Evolutionary conservation across 2,113 vertebrate species (phyloP).

Genomic region (Entomyzon cyanotis): DNA sequence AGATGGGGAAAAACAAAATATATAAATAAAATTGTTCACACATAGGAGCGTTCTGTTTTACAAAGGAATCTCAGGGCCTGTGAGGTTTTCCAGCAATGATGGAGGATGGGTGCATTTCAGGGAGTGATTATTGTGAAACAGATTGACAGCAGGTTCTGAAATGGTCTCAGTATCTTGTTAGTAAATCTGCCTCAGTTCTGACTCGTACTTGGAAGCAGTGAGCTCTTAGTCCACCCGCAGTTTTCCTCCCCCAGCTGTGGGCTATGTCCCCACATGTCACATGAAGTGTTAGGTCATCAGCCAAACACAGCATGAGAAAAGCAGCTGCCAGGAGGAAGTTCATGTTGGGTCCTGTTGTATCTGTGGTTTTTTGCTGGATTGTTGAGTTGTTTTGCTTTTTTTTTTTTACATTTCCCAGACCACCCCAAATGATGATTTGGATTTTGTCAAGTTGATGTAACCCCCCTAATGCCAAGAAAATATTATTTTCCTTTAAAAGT

Average conservation of each 20-base stretch:
- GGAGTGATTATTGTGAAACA: not conserved
- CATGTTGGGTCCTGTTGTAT: not conserved
- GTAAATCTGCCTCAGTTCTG: not conserved
- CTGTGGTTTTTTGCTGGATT: not conserved
- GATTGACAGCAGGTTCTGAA: not conserved
- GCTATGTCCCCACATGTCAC: constrained; percentile 24
- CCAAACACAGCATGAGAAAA: not conserved
- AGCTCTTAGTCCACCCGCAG: not conserved
- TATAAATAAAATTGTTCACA: not conserved
- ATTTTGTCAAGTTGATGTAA: not conserved
- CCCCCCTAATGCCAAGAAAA: not conserved
- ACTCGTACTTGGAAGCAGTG: not conserved
- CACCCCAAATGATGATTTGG: not conserved
- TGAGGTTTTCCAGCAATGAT: not conserved
- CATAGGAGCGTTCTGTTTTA: not conserved
- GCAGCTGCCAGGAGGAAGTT: constrained; percentile 53
- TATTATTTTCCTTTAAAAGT: not conserved
- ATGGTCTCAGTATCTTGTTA: not conserved
- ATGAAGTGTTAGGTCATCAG: constrained; percentile 52
- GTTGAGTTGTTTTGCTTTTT: not conserved
- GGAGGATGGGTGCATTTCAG: not conserved
- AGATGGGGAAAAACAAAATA: not conserved
- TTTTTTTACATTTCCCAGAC: not conserved
- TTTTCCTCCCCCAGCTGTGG: constrained; percentile 39
- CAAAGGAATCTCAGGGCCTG: not conserved